Evolutionary conservation across 2,113 vertebrate genomes (phyloP).

Genomic region (Vanacampus margaritifer): DNA sequence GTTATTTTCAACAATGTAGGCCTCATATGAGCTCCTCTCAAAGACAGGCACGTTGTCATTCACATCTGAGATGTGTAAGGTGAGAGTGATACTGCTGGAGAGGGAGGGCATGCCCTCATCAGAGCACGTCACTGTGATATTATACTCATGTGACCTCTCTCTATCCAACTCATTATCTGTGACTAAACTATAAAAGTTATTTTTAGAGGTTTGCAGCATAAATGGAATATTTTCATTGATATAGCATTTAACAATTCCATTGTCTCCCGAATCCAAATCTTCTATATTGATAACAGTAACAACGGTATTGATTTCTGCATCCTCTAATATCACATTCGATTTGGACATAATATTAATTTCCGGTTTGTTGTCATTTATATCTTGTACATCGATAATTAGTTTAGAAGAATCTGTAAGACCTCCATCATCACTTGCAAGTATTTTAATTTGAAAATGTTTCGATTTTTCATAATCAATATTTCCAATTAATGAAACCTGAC

Average conservation of each 20-base stretch:
- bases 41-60: slow-evolving; percentile 55
- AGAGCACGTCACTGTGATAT: slow-evolving; percentile 35
- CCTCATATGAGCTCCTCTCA: slow-evolving; percentile 38
- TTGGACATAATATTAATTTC: slow-evolving; percentile 57
- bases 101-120: slow-evolving; percentile 45
- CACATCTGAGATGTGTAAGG: slow-evolving; percentile 44
- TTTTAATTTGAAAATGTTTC: slow-evolving; percentile 41
- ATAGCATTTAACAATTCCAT: slow-evolving; percentile 46
- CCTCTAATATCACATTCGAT: slow-evolving; percentile 60
- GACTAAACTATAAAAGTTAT: slow-evolving; percentile 71
- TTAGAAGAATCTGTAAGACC: slow-evolving; percentile 55
- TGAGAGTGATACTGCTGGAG: slow-evolving; percentile 48
- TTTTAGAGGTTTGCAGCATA: slow-evolving; percentile 28
- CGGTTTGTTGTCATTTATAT: slow-evolving; percentile 64
- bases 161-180: slow-evolving; percentile 53
- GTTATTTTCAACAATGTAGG: slow-evolving; percentile 50
- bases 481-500: slow-evolving; percentile 51
- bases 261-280: slow-evolving; percentile 19
- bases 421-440: slow-evolving; percentile 68
- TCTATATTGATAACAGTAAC: slow-evolving; percentile 67
- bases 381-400: slow-evolving; percentile 65
- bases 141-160: slow-evolving; percentile 24
- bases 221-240: slow-evolving; percentile 60
- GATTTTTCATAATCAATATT: slow-evolving; percentile 69
- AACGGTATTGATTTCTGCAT: slow-evolving; percentile 59